A percentile compares a stretch with the other conserved stretches of the same genome.
phyloP scores from a whole-genome alignment of 2,113 vertebrate species.

The Lampris incognitus region DNA sequence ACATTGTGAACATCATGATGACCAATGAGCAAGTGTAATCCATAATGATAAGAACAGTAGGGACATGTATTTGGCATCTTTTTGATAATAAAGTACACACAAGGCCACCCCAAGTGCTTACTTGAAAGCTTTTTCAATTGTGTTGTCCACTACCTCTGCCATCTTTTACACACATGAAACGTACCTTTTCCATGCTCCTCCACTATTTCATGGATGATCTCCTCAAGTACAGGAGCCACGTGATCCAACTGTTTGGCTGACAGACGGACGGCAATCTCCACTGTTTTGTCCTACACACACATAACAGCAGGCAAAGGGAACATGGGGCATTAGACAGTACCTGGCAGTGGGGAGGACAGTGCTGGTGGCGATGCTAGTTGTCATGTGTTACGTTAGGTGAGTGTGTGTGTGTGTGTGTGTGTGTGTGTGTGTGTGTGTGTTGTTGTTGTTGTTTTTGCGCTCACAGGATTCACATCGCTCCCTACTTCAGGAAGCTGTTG shows the following conservation, averaged over 20 bases:
- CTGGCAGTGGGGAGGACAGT: neutral
- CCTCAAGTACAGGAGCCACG: constrained; percentile 63
- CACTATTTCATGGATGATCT: constrained; percentile 71
- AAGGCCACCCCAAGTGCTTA: neutral
- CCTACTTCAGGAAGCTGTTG: constrained; percentile 50
- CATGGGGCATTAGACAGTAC: too few relatives aligned
- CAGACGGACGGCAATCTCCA: constrained; percentile 69
- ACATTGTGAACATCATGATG: constrained; percentile 10
- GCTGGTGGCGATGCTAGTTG: too few relatives aligned
- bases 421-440: neutral
- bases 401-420: neutral
- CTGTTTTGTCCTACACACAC: constrained; percentile 60
- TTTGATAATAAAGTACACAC: too few relatives aligned
- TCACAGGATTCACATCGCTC: constrained; percentile 54
- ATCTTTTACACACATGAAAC: neutral
- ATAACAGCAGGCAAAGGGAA: neutral
- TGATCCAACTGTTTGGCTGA: constrained; percentile 71
- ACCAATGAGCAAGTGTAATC: neutral
- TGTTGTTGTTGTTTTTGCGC: constrained; percentile 10
- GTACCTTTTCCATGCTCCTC: constrained; percentile 66
- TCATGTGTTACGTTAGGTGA: too few relatives aligned
- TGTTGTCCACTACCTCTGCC: neutral
- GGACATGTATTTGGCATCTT: too few relatives aligned
- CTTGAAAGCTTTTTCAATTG: neutral
- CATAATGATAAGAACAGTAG: neutral